These are phyloP conservation scores for Lysandra bellargus DNA, from an alignment of 2,888 invertebrate genomes.

Conservation along the genomic window DNA sequence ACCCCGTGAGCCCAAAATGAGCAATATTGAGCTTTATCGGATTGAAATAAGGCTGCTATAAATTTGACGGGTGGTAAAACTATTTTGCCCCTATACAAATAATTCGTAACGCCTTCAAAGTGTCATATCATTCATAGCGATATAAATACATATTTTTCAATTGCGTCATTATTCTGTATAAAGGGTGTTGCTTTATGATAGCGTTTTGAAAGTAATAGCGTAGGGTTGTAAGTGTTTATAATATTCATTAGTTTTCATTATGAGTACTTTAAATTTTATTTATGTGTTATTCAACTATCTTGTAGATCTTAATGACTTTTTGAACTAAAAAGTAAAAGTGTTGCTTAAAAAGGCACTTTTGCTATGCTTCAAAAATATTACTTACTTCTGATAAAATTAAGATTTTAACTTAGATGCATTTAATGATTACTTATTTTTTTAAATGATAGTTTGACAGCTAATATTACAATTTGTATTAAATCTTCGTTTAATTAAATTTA, in stretches of 20 bases:
- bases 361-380: too few species aligned
- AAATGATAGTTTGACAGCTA: too few species aligned
- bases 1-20: conserved; percentile 35
- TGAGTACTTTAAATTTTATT: conserved; percentile 36
- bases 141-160: conserved; percentile 76
- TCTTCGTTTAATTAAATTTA: too few species aligned
- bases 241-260: conserved; percentile 39
- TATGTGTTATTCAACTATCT: conserved; percentile 32
- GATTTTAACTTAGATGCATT: too few species aligned
- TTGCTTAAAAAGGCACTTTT: too few species aligned
- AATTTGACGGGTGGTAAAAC: conserved; percentile 25
- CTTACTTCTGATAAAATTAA: too few species aligned
- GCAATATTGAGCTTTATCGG: conserved; percentile 44
- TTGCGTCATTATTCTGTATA: conserved; percentile 58
- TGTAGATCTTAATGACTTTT: conserved; percentile 9
- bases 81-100: conserved; percentile 45
- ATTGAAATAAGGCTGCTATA: conserved; percentile 38
- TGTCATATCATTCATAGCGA: conserved; percentile 78
- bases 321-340: not conserved
- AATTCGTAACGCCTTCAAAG: conserved; percentile 78
- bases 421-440: too few species aligned
- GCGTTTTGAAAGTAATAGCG: conserved; percentile 53
- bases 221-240: conserved; percentile 38
- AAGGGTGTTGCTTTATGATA: conserved; percentile 61
- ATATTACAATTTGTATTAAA: too few species aligned